Percentiles rank a stretch among this genome's conserved stretches.
Conservation (phyloP, 2,888 invertebrate genomes). For the Ophioninae sp. region DNA sequence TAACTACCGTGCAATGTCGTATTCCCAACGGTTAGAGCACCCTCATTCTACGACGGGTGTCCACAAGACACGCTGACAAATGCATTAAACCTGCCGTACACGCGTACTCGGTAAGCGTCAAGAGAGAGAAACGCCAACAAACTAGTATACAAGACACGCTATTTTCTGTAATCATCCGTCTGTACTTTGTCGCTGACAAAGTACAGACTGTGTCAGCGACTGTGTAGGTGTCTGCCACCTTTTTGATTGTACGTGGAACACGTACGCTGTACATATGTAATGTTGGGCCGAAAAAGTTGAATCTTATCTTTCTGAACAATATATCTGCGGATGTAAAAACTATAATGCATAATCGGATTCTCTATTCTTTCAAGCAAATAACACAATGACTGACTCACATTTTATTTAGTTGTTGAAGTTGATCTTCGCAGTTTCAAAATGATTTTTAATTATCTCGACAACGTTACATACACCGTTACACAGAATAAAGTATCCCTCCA, state of each 20-base stretch:
- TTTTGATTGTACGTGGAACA: neutral
- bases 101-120: neutral
- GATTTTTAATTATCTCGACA: no score
- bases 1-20: constrained; percentile 67
- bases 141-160: constrained; percentile 16
- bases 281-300: no score
- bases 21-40: constrained; percentile 6
- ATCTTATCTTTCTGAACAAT: neutral
- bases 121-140: constrained; percentile 1
- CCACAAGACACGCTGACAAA: constrained; percentile 8
- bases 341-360: neutral
- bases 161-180: constrained; percentile 36
- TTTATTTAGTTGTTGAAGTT: no score
- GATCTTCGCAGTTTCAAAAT: no score
- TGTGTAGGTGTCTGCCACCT: neutral
- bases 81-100: neutral
- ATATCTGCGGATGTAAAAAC: neutral
- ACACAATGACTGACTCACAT: no score
- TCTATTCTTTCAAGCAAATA: no score
- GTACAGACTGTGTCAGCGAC: no score
- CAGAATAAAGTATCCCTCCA: neutral
- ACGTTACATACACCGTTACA: neutral
- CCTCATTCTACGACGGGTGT: neutral
- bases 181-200: constrained; percentile 25
- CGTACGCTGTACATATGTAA: neutral